A percentile compares a stretch with the other conserved stretches of the same genome.
Conservation (phyloP, 2,113 vertebrate genomes). For the Callocephalon fimbriatum region DNA sequence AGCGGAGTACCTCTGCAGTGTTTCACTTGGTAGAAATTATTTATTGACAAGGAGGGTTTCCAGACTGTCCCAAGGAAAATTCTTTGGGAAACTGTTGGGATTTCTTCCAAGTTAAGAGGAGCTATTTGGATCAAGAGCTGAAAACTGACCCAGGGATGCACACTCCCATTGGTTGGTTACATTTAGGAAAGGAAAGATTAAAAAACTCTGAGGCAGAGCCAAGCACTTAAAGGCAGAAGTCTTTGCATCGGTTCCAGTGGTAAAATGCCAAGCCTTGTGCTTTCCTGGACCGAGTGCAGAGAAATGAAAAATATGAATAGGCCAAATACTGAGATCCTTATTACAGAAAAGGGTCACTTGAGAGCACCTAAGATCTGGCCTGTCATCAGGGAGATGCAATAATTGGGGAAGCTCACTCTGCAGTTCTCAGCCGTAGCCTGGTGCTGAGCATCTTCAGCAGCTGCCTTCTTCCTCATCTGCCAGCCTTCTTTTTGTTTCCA, state of each 20-base stretch:
- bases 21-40: conserved; percentile 45
- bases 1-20: not conserved
- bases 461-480: not conserved
- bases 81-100: not conserved
- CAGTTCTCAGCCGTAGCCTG: not conserved
- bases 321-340: not conserved
- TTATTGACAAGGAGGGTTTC: conserved; percentile 42
- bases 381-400: not conserved
- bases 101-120: not conserved
- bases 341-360: conserved; percentile 8
- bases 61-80: conserved; percentile 1
- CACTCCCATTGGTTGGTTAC: not conserved
- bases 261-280: conserved; percentile 12
- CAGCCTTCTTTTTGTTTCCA: not conserved
- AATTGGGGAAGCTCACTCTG: not conserved
- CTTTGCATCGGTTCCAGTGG: not conserved
- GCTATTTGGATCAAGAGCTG: not conserved
- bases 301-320: conserved; percentile 25
- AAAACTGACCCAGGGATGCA: not conserved
- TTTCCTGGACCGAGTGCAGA: not conserved
- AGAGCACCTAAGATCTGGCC: not conserved
- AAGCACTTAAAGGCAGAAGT: not conserved
- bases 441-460: not conserved
- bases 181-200: conserved; percentile 10
- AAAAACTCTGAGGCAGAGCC: not conserved